Percentiles rank a stretch among this genome's conserved stretches.
phyloP scores from a whole-genome alignment of 1,140 invertebrate species.

The Ladona fulva region DNA sequence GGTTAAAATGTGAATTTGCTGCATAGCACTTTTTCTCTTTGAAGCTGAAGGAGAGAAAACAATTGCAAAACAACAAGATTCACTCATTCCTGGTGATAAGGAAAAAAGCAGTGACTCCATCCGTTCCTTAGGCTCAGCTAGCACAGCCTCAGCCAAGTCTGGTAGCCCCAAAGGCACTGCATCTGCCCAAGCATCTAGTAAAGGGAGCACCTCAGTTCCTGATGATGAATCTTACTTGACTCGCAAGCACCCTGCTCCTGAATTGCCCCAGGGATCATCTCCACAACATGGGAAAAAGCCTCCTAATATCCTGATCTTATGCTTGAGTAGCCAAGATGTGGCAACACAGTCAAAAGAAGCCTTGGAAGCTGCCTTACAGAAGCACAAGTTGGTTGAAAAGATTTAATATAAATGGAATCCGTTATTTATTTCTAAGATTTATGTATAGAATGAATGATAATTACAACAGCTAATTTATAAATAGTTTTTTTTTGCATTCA shows the following conservation, averaged over 20 bases:
- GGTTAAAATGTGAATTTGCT: no score
- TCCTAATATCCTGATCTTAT: slow-evolving; percentile 74
- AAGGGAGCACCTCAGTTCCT: neutral
- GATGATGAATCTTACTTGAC: neutral
- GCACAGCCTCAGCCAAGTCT: slow-evolving; percentile 21
- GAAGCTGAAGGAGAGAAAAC: neutral
- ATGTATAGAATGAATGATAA: no score
- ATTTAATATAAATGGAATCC: no score
- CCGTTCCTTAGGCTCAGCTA: slow-evolving; percentile 24
- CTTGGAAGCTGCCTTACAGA: slow-evolving; percentile 55
- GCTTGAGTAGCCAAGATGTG: slow-evolving; percentile 55
- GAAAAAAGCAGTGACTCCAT: slow-evolving; percentile 25
- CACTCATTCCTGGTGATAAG: slow-evolving; percentile 15
- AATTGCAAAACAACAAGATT: slow-evolving; percentile 9
- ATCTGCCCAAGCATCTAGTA: slow-evolving; percentile 14
- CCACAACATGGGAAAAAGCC: slow-evolving; percentile 41
- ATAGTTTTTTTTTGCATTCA: no score
- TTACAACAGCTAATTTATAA: no score
- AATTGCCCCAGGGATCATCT: neutral
- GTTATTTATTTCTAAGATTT: no score
- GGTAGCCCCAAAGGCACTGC: slow-evolving; percentile 8
- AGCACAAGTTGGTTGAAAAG: slow-evolving; percentile 48
- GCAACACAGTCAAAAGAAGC: slow-evolving; percentile 60
- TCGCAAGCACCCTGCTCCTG: neutral
- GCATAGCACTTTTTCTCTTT: neutral